These are phyloP conservation scores for Tryphoninae sp. DNA, from an alignment of 2,888 invertebrate genomes.

Conservation along the genomic window DNA sequence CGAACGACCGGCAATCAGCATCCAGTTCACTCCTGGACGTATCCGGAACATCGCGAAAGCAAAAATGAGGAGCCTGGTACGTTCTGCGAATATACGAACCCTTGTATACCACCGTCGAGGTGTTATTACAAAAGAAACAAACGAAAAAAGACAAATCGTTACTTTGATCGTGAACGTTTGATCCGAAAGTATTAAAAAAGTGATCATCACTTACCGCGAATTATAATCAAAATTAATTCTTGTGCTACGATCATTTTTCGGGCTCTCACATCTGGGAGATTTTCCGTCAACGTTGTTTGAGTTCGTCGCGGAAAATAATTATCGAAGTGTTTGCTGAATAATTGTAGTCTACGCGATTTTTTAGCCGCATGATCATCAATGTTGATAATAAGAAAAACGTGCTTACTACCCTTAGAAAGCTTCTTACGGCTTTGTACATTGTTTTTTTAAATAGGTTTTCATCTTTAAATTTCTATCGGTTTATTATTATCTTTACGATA, in stretches of 20 bases:
- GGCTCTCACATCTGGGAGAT: not conserved
- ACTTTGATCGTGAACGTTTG: not conserved
- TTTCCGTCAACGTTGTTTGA: conserved; percentile 22
- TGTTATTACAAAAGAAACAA: not conserved
- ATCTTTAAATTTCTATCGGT: not conserved
- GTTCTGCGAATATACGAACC: conserved; percentile 65
- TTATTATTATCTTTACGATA: not conserved
- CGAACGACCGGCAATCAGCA: conserved; percentile 82
- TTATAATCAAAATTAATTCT: conserved; percentile 6
- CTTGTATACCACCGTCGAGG: not conserved
- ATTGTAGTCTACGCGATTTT: conserved; percentile 14
- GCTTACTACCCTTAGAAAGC: not conserved
- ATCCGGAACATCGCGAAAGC: conserved; percentile 80
- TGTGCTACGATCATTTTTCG: conserved; percentile 49
- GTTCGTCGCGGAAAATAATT: conserved; percentile 42
- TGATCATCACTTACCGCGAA: not conserved
- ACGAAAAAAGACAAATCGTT: conserved; percentile 2
- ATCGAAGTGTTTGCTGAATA: conserved; percentile 36
- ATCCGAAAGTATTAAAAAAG: not conserved
- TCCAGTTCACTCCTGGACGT: conserved; percentile 85
- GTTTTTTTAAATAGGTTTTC: not conserved
- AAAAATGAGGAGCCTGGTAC: conserved; percentile 81
- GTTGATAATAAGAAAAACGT: conserved; percentile 19
- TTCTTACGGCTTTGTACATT: not conserved
- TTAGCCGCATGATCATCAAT: not conserved